Base-by-base conservation (phyloP, 2,888 invertebrate species). In the Halocaridina rubra region DNA sequence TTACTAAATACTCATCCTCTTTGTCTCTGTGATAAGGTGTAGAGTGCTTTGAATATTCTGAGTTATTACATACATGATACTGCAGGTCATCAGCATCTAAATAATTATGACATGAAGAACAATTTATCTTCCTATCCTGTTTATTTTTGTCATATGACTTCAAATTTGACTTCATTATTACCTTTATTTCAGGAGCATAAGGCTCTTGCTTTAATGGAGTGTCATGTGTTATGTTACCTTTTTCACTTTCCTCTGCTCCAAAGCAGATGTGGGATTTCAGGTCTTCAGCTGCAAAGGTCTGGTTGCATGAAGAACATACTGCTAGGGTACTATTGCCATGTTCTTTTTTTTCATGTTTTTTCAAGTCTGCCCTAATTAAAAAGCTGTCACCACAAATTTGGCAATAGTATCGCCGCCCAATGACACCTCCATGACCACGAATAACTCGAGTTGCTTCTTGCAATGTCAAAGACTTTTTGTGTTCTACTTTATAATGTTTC, bases 381-480 rank as follows among this genome's bases (percentile, higher is more conserved):
- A 87, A 81, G 13, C 77, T 72, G 1, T 81, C 81, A 33, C 87
- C 87, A 53, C 87, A 87, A 46, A 87, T 75, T 10, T 74, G 77
- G 76, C 87, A 87, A 59, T 87, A 85, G 61, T 81, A 87, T 16
- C 79, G 46, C 3, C 87, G 81, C 8, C 79, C 74, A 3, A 69
- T 32, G 7, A 67, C 30, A 3, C 71, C 61, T 3, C 79, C 64
- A 39, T 77, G 69, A 8, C 79, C 74, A 0, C 82, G 78, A 61
- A 80, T 57, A 39, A 69, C 53, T 13, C 69, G 67, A 10, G 75
- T 67, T 8, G 80, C 77, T 22, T 80, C 85, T 22, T 74, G 77
- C 16, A 86, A 69, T 22, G 78, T 79, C 57, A 75, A 46, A 1
- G 53, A 16, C 59, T 75, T 82, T 22, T 80, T 80, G 80, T 87